phyloP scores from a whole-genome alignment of 2,113 vertebrate species.

The Abramis brama region DNA sequence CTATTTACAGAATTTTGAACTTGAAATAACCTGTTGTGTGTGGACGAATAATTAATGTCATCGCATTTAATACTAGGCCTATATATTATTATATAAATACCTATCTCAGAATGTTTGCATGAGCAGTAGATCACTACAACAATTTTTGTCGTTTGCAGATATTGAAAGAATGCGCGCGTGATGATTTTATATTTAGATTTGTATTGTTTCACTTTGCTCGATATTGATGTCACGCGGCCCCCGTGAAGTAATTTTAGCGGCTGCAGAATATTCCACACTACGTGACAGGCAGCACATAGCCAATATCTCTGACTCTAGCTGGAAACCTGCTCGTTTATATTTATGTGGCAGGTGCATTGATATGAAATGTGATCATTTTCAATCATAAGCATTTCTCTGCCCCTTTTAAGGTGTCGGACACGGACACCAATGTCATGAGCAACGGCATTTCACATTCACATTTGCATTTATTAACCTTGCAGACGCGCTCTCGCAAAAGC shows the following conservation, averaged over 20 bases:
- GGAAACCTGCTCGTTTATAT: background rate
- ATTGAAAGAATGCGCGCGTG: background rate
- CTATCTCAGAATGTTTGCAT: background rate
- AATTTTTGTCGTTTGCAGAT: background rate
- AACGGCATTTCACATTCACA: background rate
- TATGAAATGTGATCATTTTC: background rate
- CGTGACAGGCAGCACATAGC: conserved; percentile 43
- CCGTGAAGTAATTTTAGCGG: conserved; percentile 37
- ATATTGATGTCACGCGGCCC: conserved; percentile 2
- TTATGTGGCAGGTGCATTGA: background rate
- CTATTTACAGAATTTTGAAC: background rate
- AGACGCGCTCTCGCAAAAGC: background rate
- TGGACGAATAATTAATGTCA: background rate
- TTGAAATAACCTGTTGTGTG: background rate
- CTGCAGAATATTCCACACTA: conserved; percentile 29
- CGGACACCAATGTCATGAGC: background rate
- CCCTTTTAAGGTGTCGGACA: too few species aligned
- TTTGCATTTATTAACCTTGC: background rate
- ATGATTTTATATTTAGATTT: conserved; percentile 19
- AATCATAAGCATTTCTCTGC: background rate
- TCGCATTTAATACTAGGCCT: background rate
- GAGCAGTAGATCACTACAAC: background rate
- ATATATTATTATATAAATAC: background rate
- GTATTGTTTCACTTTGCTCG: background rate
- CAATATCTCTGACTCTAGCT: background rate